Evolutionary conservation across 2,888 invertebrate genomes (phyloP).

Genomic region (Meteorus colon): DNA sequence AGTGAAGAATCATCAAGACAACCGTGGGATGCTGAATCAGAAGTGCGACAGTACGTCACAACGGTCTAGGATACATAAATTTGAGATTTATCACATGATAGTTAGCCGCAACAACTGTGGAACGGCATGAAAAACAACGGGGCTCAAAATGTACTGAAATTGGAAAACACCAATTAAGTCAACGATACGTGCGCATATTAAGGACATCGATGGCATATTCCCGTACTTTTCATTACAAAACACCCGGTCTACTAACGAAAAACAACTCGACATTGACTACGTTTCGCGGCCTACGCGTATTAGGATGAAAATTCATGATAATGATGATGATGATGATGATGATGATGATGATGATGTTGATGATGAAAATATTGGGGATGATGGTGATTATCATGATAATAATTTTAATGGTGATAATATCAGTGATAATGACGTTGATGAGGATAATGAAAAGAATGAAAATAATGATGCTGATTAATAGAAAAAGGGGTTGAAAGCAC

Average conservation of each 20-base stretch:
- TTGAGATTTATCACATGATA: background rate
- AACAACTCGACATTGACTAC: constrained; percentile 53
- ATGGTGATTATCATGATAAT: no score
- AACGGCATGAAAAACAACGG: background rate
- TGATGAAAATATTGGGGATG: no score
- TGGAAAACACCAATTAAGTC: constrained; percentile 4
- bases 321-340: constrained; percentile 6
- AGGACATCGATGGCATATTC: constrained; percentile 43
- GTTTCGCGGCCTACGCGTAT: constrained; percentile 53
- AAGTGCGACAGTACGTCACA: constrained; percentile 70
- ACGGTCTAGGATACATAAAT: constrained; percentile 60
- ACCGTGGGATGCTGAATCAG: constrained; percentile 64
- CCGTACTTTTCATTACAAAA: constrained; percentile 51
- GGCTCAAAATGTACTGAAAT: constrained; percentile 2
- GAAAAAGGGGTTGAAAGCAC: constrained; percentile 14
- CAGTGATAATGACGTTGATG: background rate
- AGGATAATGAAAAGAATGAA: constrained; percentile 3
- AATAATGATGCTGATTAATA: constrained; percentile 13
- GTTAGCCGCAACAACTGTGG: constrained; percentile 23
- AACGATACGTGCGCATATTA: background rate
- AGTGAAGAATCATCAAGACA: constrained; percentile 69
- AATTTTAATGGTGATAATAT: no score
- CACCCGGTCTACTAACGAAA: constrained; percentile 51
- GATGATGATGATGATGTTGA: background rate
- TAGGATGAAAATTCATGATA: constrained; percentile 22